These are phyloP conservation scores for Urocyon cinereoargenteus DNA, from an alignment of 2,797 vertebrate genomes.

Conservation along the genomic window DNA sequence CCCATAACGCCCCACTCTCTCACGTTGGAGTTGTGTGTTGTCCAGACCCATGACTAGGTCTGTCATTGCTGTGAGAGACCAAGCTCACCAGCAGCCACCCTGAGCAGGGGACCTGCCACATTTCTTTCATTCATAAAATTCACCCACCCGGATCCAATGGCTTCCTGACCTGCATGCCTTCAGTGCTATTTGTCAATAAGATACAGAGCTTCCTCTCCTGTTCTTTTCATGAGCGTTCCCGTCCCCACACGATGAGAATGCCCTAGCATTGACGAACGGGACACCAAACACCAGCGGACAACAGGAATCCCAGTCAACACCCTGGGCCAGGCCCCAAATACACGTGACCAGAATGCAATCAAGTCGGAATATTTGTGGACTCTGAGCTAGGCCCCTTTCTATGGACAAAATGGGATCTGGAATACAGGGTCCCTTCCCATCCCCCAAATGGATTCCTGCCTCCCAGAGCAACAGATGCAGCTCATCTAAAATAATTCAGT, in stretches of 20 bases:
- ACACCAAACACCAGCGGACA: not conserved
- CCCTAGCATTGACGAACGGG: not conserved
- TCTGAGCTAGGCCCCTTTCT: not conserved
- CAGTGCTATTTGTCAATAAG: slow-evolving; percentile 39
- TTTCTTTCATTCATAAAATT: slow-evolving; percentile 58
- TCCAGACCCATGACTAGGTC: not conserved
- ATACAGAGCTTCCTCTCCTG: slow-evolving; percentile 13
- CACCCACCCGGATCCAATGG: slow-evolving; percentile 24
- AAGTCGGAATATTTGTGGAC: not conserved
- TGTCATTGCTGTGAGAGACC: not conserved
- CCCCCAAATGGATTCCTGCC: not conserved
- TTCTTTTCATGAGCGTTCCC: slow-evolving; percentile 72
- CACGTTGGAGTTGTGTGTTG: not conserved
- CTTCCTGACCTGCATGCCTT: slow-evolving; percentile 60
- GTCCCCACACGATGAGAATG: not conserved
- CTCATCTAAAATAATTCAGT: slow-evolving; percentile 6
- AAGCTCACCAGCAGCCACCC: not conserved
- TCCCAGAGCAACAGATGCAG: not conserved
- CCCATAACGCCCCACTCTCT: not conserved
- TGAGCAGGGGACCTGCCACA: not conserved
- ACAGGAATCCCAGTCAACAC: not conserved
- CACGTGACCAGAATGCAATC: not conserved
- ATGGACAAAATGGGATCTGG: not conserved
- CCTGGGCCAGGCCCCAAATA: not conserved
- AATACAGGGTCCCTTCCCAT: not conserved